Conservation (phyloP, 2,797 vertebrate genomes). For the Jordanella pulchra region DNA sequence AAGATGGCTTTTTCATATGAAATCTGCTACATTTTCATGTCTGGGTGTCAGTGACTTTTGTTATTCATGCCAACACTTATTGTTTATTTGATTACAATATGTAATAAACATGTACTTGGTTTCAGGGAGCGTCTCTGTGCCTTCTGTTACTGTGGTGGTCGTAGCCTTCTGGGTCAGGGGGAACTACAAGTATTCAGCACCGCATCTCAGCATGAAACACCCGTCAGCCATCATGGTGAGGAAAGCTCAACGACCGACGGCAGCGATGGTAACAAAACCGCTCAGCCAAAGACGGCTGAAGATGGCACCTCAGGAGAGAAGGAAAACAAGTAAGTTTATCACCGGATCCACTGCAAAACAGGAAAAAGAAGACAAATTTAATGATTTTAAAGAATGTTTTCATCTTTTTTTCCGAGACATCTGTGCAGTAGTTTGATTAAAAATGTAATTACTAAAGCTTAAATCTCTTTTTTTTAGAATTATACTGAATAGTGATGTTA, state of each 20-base stretch:
- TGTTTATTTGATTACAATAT: slow-evolving; percentile 58
- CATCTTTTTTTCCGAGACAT: no score
- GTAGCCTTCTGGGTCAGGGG: slow-evolving; percentile 96
- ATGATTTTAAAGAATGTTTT: background rate
- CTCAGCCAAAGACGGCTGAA: slow-evolving; percentile 65
- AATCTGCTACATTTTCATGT: slow-evolving; percentile 11
- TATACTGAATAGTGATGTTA: background rate
- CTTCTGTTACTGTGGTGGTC: slow-evolving; percentile 96
- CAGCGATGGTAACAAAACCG: slow-evolving; percentile 76
- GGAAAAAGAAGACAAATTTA: background rate
- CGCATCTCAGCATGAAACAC: slow-evolving; percentile 82
- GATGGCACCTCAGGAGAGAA: slow-evolving; percentile 76
- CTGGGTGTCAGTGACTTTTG: background rate
- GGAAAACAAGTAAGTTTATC: slow-evolving; percentile 71
- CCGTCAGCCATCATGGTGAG: slow-evolving; percentile 53
- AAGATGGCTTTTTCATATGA: background rate
- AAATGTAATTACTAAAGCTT: no score
- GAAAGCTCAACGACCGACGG: slow-evolving; percentile 66
- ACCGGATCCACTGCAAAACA: no score
- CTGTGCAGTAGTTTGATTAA: no score
- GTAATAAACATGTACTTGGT: slow-evolving; percentile 66
- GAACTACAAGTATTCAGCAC: slow-evolving; percentile 89
- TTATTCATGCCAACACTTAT: slow-evolving; percentile 56
- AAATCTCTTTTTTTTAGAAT: no score
- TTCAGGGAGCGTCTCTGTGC: slow-evolving; percentile 90